Base-by-base conservation (phyloP, 2,113 vertebrate genomes). In the Loxodonta africana region DNA sequence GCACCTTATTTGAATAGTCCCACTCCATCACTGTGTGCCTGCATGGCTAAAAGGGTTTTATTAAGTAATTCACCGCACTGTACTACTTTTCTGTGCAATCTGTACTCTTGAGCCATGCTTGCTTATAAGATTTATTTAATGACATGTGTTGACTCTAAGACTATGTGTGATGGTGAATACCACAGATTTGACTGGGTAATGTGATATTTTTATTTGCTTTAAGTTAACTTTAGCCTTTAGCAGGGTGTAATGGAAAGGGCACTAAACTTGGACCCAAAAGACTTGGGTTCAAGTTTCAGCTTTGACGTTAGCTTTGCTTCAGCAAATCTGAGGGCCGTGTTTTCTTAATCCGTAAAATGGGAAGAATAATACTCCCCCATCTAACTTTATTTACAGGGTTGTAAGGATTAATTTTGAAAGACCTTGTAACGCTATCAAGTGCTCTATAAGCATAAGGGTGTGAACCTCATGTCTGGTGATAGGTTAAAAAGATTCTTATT, bases 151-250 rank as follows among this genome's bases (percentile, higher is more conserved):
- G 90, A 60, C 96, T 33, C 86, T 60, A 44, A 28, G 91, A 83
- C 65, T 95, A 12, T 89, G 74, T 46, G 65, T 81, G 78, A 94
- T 90, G 60, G 87, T 10, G 60, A 94, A 85, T 88, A 74, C n/a
- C 88, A 48, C 82, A 77, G 87, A 87, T 97, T 93, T 94, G 91
- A 77, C 93, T 26, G 87, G 80, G 97, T 96, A 96, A 96, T 5
- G 23, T 87, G 96, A 96, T 97, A 57, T 30, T 51, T 96, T 90
- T 89, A 91, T 95, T 93, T 95, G 89, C 86, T 94, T 96, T 98
- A 96, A 92, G 93, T 95, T 95, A 95, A 96, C 91, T 91, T 97
- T 94, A 97, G 93, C 95, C 96, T 88, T 77, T 28, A 93, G 83
- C 87, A 5, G 1, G 8, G 71, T 41, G 3, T 48, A 11, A 57